A percentile compares a stretch with the other conserved stretches of the same genome.
phyloP scores from a whole-genome alignment of 2,888 invertebrate genomes.

The Gortyna flavago region DNA sequence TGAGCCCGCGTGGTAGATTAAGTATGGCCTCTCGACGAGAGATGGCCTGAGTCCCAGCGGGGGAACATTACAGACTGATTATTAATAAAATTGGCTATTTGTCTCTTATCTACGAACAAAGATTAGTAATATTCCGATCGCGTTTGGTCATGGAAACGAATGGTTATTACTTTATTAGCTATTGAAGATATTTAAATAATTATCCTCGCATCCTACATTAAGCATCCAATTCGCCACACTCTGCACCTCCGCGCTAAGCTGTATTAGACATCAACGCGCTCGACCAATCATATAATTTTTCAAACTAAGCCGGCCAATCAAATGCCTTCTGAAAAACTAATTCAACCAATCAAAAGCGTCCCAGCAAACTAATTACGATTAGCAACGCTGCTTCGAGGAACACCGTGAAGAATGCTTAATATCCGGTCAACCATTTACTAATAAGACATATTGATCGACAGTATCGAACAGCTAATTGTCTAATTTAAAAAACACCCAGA shows the following conservation, averaged over 20 bases:
- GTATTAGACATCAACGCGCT: constrained; percentile 56
- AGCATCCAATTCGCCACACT: constrained; percentile 25
- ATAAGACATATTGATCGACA: constrained; percentile 40
- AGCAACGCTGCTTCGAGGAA: constrained; percentile 49
- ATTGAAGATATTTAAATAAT: background rate
- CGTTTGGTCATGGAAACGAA: background rate
- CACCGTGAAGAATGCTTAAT: constrained; percentile 61
- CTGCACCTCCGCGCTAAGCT: constrained; percentile 11
- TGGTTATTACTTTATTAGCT: background rate
- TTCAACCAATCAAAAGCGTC: constrained; percentile 21
- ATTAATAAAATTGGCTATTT: background rate
- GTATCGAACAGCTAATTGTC: constrained; percentile 37
- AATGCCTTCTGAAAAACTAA: constrained; percentile 12
- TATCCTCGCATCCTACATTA: constrained; percentile 6
- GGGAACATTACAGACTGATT: background rate
- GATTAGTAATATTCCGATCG: background rate
- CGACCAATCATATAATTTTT: constrained; percentile 10
- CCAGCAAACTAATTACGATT: constrained; percentile 59
- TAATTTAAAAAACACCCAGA: constrained; percentile 29
- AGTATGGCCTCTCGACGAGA: background rate
- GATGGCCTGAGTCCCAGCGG: background rate
- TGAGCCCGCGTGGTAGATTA: background rate
- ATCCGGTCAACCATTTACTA: constrained; percentile 49
- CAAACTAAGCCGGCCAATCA: constrained; percentile 13
- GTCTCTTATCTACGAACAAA: background rate